Base-by-base conservation (phyloP, 2,888 invertebrate species). In the Macrophya annulata region DNA sequence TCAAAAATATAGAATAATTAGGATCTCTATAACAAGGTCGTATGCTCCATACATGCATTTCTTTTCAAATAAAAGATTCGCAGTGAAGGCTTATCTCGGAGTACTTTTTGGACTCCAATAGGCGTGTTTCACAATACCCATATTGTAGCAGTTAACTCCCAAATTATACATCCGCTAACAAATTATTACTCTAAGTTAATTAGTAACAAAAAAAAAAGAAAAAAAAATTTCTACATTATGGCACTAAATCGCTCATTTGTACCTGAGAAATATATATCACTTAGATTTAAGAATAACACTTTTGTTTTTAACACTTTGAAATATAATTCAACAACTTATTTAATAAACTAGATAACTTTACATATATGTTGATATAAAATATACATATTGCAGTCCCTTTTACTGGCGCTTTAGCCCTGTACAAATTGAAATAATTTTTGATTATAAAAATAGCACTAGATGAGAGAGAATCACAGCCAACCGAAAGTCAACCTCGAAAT, bases 191-290 rank as follows among this genome's bases (percentile, higher is more conserved):
- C n/a, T n/a, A n/a, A n/a, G 21, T 45, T 45, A n/a, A 74, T 74
- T 74, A n/a, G 72, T 74, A 74, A 74, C 21, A 21, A 31, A 31
- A 17, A 1, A 74, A 37, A 31, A 37, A 74, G 45, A 10, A 21
- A 31, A 31, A 17, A 1, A 74, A 37, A 31, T 37, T 77, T 21
- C 25, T 55, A 77, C 77, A 31, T 55, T 55, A 77, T 77, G 77
- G 77, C 77, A 77, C 77, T 55, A 17, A 55, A 48, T 77, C 55
- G 48, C 77, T 77, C 77, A 77, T 77, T 77, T 77, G 55, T 48
- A 77, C 77, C 77, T 77, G 77, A 59, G 62, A 62, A 55, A 43
- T 1, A 55, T 62, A 12, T 81, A 55, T 81, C 40, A 62, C 37
- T 62, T 12, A 62, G 21, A 43, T 25, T 40, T 45, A 37, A 68